Base-by-base conservation (phyloP, 2,888 invertebrate species). In the Ennomos erosarius region DNA sequence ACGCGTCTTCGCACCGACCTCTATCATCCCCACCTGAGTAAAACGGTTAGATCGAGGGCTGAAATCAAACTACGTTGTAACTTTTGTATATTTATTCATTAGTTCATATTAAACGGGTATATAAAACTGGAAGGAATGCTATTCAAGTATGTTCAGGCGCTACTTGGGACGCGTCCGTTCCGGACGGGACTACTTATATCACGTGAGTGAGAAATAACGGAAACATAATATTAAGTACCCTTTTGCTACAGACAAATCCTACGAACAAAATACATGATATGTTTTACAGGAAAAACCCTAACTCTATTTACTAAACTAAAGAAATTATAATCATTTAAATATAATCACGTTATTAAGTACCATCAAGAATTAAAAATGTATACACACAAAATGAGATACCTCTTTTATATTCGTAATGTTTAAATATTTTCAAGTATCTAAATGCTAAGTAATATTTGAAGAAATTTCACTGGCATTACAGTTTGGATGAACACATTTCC, bases 21-120 rank as follows among this genome's bases (percentile, higher is more conserved):
- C 54, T 40, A 44, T 57, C 53, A 50, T 59, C 59, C 47, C 61
- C 62, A 61, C 57, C 65, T 64, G 59, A 48, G 11, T 26, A 46
- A 33, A 59, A 55, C 56, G 56, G 55, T 67, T 67, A 68, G 38
- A 63, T 59, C 57, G 54, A 63, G 76, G 77, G 69, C 70, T 71
- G 73, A 85, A 85, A 85, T 85, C 68, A 85, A 85, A 85, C 84
- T 66, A 84, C 58, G 51, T 48, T 71, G 68, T 72, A 78, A 82
- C 77, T 76, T 74, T 75, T 80, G 72, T 81, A 79, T 71, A 78
- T 84, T 82, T 83, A 82, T 81, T 83, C 61, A 64, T 61, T 51
- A 47, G 59, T 55, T 50, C 59, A 65, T 49, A 45, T 33, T 40
- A 63, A 57, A 66, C 59, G 35, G 47, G 40, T 65, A 61, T 50